A percentile compares a stretch with the other conserved stretches of the same genome.
Evolutionary conservation across 1,140 invertebrate species (phyloP).

Genomic region (Drosophila willistoni): DNA sequence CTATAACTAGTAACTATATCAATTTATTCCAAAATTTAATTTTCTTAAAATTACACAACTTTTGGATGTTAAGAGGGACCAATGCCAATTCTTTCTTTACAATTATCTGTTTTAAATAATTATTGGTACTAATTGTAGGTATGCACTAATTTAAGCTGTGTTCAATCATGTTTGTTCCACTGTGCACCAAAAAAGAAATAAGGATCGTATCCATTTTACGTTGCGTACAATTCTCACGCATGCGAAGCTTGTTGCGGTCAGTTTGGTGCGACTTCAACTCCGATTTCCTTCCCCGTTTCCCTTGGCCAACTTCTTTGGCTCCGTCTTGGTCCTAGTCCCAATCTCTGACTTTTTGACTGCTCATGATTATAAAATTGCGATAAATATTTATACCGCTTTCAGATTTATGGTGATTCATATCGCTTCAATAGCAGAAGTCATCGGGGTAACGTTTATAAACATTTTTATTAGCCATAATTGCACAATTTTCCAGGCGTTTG

Average conservation of each 20-base stretch:
- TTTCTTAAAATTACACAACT: too few species aligned
- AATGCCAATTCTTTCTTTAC: too few species aligned
- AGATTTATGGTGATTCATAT: conserved; percentile 78
- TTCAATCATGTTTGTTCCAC: background rate
- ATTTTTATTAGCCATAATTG: conserved; percentile 78
- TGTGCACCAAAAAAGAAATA: conserved; percentile 10
- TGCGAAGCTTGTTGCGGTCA: conserved; percentile 37
- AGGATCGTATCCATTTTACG: conserved; percentile 28
- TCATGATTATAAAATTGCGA: conserved; percentile 76
- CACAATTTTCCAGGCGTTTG: conserved; percentile 60
- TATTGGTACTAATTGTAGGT: too few species aligned
- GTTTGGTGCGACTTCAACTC: conserved; percentile 10
- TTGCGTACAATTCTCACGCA: conserved; percentile 69
- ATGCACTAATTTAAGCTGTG: too few species aligned
- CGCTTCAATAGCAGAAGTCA: conserved; percentile 54
- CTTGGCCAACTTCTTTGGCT: background rate
- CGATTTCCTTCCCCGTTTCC: conserved; percentile 12
- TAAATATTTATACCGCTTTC: conserved; percentile 79
- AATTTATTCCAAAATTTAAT: too few species aligned
- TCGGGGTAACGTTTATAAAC: conserved; percentile 67
- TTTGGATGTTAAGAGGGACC: too few species aligned
- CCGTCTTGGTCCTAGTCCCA: background rate
- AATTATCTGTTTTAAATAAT: too few species aligned
- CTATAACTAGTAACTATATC: too few species aligned
- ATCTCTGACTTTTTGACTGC: conserved; percentile 23